Percentiles rank a stretch among this genome's conserved stretches.
phyloP scores from a whole-genome alignment of 2,888 invertebrate species.

The Dermolepida albohirtum region DNA sequence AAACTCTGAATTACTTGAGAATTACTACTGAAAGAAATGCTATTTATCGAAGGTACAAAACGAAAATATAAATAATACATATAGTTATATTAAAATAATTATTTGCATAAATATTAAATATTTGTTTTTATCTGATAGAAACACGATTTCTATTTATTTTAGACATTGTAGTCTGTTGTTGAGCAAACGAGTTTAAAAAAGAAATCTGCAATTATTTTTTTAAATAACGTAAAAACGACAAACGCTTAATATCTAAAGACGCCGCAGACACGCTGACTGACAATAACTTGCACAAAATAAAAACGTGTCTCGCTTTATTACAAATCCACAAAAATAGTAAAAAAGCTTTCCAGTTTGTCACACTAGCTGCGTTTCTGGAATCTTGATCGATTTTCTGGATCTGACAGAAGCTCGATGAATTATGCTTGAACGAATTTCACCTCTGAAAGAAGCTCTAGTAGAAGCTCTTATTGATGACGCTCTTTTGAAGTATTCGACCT shows the following conservation, averaged over 20 bases:
- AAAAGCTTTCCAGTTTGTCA: constrained; percentile 19
- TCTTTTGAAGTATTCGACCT: constrained; percentile 53
- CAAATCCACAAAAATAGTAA: constrained; percentile 1
- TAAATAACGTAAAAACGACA: constrained; percentile 23
- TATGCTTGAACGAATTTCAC: constrained; percentile 74
- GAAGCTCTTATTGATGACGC: constrained; percentile 66
- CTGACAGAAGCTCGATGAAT: constrained; percentile 68
- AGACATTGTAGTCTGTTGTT: neutral
- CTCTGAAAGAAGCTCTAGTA: constrained; percentile 72
- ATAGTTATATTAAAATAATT: no score
- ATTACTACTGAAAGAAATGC: no score
- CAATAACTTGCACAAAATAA: constrained; percentile 2
- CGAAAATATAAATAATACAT: no score
- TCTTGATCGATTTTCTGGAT: constrained; percentile 63
- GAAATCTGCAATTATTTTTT: neutral
- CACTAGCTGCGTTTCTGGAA: constrained; percentile 52
- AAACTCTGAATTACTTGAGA: no score
- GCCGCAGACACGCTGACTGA: constrained; percentile 41
- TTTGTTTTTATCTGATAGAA: no score
- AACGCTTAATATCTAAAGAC: constrained; percentile 37
- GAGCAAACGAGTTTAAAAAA: constrained; percentile 14
- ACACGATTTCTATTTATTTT: no score
- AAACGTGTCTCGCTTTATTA: constrained; percentile 15
- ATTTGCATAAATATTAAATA: no score
- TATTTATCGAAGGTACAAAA: no score